Evolutionary conservation across 2,113 vertebrate genomes (phyloP), one percentile per base, ranked within the genome.

Genomic region (Solea senegalensis): DNA sequence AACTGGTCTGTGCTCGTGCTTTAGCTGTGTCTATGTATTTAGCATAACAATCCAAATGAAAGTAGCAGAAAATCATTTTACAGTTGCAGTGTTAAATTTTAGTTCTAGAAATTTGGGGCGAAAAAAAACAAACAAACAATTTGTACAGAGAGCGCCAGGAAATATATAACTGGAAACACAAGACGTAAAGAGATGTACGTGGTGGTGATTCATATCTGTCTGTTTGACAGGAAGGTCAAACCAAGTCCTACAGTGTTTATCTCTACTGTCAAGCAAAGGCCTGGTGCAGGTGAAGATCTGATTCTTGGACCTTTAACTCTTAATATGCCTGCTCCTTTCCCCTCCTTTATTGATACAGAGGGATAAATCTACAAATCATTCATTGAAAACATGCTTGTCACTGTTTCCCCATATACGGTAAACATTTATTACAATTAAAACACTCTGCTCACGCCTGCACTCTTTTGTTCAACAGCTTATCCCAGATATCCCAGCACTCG

Each of bases 171-270:
- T 54, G 39, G 64, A 58, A 49, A 62, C 41, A 44, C 13, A 9
- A 41, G 10, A 12, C 1, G 45, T 49, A 65, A n/a, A 44, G 40
- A 60, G 45, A 10, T 52, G 26, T 28, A 46, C 41, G 61, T 64
- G 9, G 43, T 46, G 51, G 72, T 70, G 62, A 80, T 85, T 65
- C 72, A 66, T 71, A 81, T 84, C 56, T 59, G 76, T 52, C 16
- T 86, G 80, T 86, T 78, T 89, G 72, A 85, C 80, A 84, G 58
- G 15, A 74, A 72, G 83, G 75, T 76, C 81, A 78, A 54, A 52
- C 44, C 26, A 21, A 84, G 69, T 78, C 45, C 69, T 82, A 39
- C 41, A 9, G 11, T 82, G 85, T 89, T 88, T 85, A 87, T 70
- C 48, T 70, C 69, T 75, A 70, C 82, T 85, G 82, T 50, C 78